Evolutionary conservation across 2,888 invertebrate species (phyloP), one percentile per base, ranked within the genome.

Genomic region (Cacoxenus indagator): DNA sequence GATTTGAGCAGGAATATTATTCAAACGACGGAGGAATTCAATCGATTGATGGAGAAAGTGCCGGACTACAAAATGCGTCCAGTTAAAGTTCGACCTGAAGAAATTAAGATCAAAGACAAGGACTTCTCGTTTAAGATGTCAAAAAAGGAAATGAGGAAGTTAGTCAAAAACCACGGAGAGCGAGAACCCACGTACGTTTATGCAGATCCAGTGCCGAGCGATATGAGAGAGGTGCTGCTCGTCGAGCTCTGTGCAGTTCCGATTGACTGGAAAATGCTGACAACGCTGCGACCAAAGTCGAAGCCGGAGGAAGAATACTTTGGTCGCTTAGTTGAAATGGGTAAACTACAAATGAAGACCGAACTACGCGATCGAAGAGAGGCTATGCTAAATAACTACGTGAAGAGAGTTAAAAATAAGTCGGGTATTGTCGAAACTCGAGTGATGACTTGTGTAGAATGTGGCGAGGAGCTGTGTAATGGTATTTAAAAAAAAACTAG

Each of bases 251-350:
- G 94, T 78, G 91, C 93, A 9, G 95, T 96, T 19, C 92, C 95
- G 45, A 97, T 97, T 72, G 95, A 96, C 85, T 97, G 96, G 96
- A 92, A 94, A 87, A 96, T 97, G 96, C 89, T 97, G 68, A 96
- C 96, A 14, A 93, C 94, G n/a, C 87, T 94, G 29, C 90, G 96
- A 77, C 96, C 96, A 0, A 95, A 95, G 86, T 91, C 91, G 31
- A 94, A 94, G 82, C 88, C 92, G 26, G 96, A 97, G 79, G 96
- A 96, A 88, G 95, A 95, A 83, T 95, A 94, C 89, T 96, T 95
- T 85, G 94, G 95, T 73, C 94, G 94, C 78, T 89, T 94, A 87
- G 92, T 96, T 51, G 95, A 95, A 87, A 89, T 96, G 86, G 93
- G 94, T 64, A 96, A 95, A 88, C 89, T 94, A 6, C 92, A 94